phyloP scores from a whole-genome alignment of 2,797 vertebrate genomes.

The Chloroceryle inda region DNA sequence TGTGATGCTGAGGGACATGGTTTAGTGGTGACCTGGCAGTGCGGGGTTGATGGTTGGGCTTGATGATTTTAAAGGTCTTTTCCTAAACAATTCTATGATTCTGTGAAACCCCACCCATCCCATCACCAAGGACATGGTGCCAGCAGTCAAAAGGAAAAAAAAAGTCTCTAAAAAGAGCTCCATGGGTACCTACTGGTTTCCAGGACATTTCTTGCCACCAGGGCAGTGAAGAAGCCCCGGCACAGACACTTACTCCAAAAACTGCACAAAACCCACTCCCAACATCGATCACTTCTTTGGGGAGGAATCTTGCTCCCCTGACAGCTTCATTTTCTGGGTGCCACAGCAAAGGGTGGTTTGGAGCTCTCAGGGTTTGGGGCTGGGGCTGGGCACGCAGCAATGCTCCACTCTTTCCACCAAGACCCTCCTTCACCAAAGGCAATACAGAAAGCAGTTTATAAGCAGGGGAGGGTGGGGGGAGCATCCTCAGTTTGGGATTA shows the following conservation, averaged over 20 bases:
- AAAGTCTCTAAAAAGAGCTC: background rate
- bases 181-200: background rate
- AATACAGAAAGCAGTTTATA: background rate
- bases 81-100: background rate
- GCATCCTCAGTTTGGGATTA: background rate
- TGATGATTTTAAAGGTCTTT: background rate
- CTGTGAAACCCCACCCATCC: background rate
- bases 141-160: background rate
- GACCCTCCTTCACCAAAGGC: background rate
- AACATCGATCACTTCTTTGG: background rate
- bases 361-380: background rate
- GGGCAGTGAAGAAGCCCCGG: background rate
- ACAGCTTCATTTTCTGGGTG: background rate
- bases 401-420: background rate
- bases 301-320: background rate
- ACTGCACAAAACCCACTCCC: accelerated
- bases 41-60: background rate
- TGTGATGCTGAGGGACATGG: background rate
- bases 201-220: background rate
- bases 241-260: background rate
- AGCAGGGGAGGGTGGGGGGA: background rate
- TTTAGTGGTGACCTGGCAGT: background rate
- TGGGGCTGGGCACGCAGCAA: background rate
- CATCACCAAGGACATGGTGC: background rate
- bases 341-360: background rate